These are phyloP conservation scores for Pantherophis guttatus DNA, from an alignment of 2,113 vertebrate genomes.

Conservation along the genomic window DNA sequence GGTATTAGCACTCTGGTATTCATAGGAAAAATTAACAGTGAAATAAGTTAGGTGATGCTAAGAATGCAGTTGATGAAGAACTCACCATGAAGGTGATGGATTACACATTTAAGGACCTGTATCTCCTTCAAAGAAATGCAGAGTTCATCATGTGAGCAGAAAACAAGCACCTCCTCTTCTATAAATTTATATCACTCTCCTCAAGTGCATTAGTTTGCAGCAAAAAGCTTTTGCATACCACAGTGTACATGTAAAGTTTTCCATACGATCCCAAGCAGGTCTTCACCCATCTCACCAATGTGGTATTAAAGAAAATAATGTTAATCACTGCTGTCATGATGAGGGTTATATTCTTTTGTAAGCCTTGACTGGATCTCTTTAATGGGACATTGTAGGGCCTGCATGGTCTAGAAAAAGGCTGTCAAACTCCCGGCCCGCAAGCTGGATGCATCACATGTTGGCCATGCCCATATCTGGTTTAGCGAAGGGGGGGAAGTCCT, in stretches of 20 bases:
- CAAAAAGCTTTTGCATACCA: not conserved
- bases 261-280: not conserved
- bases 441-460: too few species aligned
- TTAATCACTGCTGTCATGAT: not conserved
- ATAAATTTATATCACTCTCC: not conserved
- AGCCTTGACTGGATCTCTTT: not conserved
- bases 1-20: not conserved
- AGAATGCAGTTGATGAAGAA: not conserved
- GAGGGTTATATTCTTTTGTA: not conserved
- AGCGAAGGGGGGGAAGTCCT: too few species aligned
- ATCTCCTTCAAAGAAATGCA: not conserved
- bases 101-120: not conserved
- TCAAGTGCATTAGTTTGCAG: not conserved
- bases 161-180: not conserved
- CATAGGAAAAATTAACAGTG: not conserved
- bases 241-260: not conserved
- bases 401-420: not conserved
- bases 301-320: not conserved
- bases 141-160: not conserved
- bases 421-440: too few species aligned
- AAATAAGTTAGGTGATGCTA: not conserved
- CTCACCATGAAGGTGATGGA: not conserved
- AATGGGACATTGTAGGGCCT: not conserved
- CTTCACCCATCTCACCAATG: not conserved
- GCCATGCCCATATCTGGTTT: too few species aligned